A percentile compares a stretch with the other conserved stretches of the same genome.
phyloP scores from a whole-genome alignment of 92 coral and sea anemone species.

The Paramuricea clavata region DNA sequence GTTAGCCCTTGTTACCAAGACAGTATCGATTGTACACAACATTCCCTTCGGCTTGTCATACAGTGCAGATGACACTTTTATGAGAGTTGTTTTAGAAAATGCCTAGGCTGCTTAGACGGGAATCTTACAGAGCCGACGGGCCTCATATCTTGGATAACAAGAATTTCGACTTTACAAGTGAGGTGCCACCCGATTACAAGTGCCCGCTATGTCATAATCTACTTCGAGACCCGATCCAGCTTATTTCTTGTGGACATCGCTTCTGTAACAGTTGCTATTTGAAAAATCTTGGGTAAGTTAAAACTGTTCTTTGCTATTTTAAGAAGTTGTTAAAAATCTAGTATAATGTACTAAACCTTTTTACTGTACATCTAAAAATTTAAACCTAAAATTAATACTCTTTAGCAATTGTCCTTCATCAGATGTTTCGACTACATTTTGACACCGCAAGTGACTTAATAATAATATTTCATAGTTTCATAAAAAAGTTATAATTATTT shows the following conservation, averaged over 20 bases:
- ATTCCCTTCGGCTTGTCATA: neutral
- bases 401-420: too few relatives aligned
- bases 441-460: too few relatives aligned
- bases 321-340: too few relatives aligned
- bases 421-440: too few relatives aligned
- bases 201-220: conserved; percentile 42
- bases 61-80: neutral
- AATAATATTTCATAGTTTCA: too few relatives aligned
- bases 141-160: conserved; percentile 38
- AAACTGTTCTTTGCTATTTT: too few relatives aligned
- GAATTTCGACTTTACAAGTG: conserved; percentile 36
- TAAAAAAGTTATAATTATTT: too few relatives aligned
- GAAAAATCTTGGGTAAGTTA: conserved; percentile 1
- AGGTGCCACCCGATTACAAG: conserved; percentile 42
- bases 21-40: neutral
- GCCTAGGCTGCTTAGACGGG: conserved; percentile 13
- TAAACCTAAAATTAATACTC: too few relatives aligned
- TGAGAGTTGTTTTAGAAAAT: neutral
- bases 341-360: too few relatives aligned
- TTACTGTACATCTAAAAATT: too few relatives aligned
- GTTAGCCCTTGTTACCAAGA: neutral
- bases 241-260: conserved; percentile 39
- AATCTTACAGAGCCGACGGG: conserved; percentile 30
- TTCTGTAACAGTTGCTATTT: conserved; percentile 47
- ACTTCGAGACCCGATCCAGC: conserved; percentile 44